Conservation (phyloP, 2,113 vertebrate species). For the Campylorhamphus procurvoides region DNA sequence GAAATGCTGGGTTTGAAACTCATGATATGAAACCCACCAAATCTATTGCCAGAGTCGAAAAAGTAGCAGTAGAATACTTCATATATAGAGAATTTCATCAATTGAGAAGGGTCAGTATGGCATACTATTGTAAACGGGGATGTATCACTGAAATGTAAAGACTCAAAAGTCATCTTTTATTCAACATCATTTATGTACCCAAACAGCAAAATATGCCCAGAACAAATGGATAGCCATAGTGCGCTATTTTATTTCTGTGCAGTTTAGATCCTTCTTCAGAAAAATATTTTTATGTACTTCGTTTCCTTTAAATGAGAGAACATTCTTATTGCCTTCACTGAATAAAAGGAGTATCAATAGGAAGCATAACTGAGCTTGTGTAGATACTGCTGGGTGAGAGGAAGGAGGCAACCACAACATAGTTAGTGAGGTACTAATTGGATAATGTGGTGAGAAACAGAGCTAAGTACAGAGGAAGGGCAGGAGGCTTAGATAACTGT, state of each 20-base stretch:
- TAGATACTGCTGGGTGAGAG: neutral
- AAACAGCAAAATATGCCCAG: neutral
- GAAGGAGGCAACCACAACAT: neutral
- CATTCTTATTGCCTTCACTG: neutral
- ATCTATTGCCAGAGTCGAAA: neutral
- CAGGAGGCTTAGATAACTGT: neutral
- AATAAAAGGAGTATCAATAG: neutral
- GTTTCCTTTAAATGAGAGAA: neutral
- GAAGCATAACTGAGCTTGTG: neutral
- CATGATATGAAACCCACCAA: neutral
- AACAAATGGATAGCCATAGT: fast-evolving
- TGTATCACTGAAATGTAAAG: neutral
- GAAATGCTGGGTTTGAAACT: neutral
- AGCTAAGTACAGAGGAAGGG: slow-evolving; percentile 33
- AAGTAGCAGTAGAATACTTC: neutral
- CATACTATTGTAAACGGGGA: neutral
- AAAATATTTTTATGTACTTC: neutral
- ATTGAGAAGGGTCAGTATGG: neutral
- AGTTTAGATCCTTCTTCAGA: neutral
- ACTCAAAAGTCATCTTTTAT: neutral
- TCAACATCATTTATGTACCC: neutral
- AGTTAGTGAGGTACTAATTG: slow-evolving; percentile 43
- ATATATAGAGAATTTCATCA: neutral
- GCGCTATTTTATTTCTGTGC: neutral
- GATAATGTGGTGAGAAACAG: slow-evolving; percentile 22